A percentile compares a stretch with the other conserved stretches of the same genome.
These are phyloP conservation scores for Trichonephila clavipes DNA, from an alignment of 1,140 invertebrate species.

Conservation along the genomic window DNA sequence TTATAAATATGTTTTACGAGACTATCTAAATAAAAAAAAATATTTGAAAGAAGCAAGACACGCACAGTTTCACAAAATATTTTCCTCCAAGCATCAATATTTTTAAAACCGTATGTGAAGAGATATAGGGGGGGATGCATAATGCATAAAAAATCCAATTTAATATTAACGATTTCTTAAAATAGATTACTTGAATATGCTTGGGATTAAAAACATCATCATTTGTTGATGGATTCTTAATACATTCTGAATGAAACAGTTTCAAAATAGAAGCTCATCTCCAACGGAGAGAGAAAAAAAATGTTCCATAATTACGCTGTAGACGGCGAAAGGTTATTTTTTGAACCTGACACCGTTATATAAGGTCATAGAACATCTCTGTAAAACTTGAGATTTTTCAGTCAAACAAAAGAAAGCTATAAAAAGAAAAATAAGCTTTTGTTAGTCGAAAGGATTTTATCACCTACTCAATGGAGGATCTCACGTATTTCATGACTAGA, in stretches of 20 bases:
- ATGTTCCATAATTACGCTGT: constrained; percentile 23
- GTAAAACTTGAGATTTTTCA: background rate
- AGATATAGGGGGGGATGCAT: background rate
- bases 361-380: background rate
- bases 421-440: constrained; percentile 57
- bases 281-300: background rate
- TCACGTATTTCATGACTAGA: constrained; percentile 22
- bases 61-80: background rate
- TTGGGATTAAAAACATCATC: background rate
- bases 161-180: background rate
- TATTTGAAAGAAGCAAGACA: background rate
- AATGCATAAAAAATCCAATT: background rate
- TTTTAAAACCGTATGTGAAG: background rate
- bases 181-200: background rate
- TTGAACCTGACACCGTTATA: constrained; percentile 3
- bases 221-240: constrained; percentile 20
- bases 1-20: too few species aligned
- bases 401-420: constrained; percentile 38
- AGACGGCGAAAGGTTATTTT: constrained; percentile 15
- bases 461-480: background rate
- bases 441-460: constrained; percentile 39
- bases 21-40: too few species aligned
- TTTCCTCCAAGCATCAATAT: background rate
- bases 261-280: background rate
- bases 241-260: background rate